Conservation (phyloP, 2,797 vertebrate species). For the Sebastes nivosus region DNA sequence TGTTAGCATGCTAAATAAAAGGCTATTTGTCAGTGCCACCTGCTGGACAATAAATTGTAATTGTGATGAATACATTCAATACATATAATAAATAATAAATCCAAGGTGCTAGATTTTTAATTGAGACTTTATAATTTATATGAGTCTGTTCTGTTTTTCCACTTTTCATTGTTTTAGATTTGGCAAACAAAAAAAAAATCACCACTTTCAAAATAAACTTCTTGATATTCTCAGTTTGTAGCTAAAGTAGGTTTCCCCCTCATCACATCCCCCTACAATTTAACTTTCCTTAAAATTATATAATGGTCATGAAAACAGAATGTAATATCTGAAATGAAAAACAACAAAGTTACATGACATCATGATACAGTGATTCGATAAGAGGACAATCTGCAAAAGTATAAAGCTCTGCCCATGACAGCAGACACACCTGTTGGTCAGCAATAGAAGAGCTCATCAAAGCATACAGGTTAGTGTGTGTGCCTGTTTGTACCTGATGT, state of each 20-base stretch:
- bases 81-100: too few species aligned
- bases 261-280: too few species aligned
- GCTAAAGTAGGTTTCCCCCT: too few species aligned
- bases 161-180: too few species aligned
- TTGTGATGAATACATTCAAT: too few species aligned
- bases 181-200: neutral
- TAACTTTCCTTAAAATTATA: neutral
- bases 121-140: slow-evolving; percentile 32
- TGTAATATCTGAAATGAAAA: neutral
- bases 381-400: slow-evolving; percentile 4
- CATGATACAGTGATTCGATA: slow-evolving; percentile 40
- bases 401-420: slow-evolving; percentile 39
- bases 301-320: neutral
- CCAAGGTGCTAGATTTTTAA: too few species aligned
- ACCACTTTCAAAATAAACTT: too few species aligned
- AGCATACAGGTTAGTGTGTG: slow-evolving; percentile 30
- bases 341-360: slow-evolving; percentile 24
- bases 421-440: neutral
- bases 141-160: slow-evolving; percentile 48
- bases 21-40: too few species aligned
- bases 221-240: too few species aligned
- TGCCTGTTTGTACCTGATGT: slow-evolving; percentile 26
- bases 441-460: neutral
- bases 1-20: too few species aligned
- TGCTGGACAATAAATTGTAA: too few species aligned